Base-by-base conservation (phyloP, 2,797 vertebrate genomes). In the Cyprinodon diabolis region DNA sequence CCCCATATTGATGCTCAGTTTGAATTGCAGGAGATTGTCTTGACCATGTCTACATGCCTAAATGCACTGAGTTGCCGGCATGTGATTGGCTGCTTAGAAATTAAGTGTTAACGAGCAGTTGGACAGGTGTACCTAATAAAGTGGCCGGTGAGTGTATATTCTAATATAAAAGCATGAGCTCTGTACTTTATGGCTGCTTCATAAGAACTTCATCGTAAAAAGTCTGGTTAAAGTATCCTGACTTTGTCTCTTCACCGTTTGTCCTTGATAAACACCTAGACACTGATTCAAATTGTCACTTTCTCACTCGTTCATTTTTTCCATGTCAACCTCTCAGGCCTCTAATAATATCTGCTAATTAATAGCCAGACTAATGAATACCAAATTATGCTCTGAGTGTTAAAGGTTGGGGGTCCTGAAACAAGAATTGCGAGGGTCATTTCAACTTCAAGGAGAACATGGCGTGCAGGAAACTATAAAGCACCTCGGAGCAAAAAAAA, bases 381-480 rank as follows among this genome's bases (percentile, higher is more conserved):
- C 69, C 78, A 80, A 75, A 84, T 87, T 82, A 74, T 79, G 75
- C 79, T 86, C 71, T 43, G 74, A 68, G 71, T 54, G 78, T 79
- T 68, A 60, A 57, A 68, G 56, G 74, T 25, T 58, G 72, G 51
- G 68, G 66, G 68, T 84, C 69, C 68, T 79, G 68, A 66, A 77
- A 74, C 45, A 65, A 55, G 68, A 82, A 81, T 86, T 70, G 71
- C 25, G 68, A 69, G 70, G 74, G 82, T 87, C 77, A 78, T 83
- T 82, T 69, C 63, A 23, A 70, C 37, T 79, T 63, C 82, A 89
- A 91, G 87, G 86, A 84, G 84, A 89, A 43, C 85, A 60, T 82
- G 37, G 49, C 57, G 45, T 80, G 75, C 66, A 78, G 57, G 23
- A 72, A 54, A 74, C 81, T 17, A 70, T 19, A 30, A 77, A 71